These are phyloP conservation scores for Narcine bancroftii DNA, from an alignment of 2,113 vertebrate genomes.

Conservation along the genomic window DNA sequence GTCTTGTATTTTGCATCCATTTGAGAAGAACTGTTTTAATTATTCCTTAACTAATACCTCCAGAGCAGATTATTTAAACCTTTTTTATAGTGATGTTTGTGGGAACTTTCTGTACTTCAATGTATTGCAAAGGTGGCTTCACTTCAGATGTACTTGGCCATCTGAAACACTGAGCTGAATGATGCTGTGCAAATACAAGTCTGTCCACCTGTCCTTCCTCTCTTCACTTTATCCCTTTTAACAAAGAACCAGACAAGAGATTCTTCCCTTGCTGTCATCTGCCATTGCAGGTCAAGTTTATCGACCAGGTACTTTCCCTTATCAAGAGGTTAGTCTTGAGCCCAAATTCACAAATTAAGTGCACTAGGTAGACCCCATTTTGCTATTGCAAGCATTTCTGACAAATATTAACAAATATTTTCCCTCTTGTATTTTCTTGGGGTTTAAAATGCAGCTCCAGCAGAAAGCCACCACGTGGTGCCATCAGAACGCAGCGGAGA, in stretches of 20 bases:
- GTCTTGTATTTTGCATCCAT: too few species aligned
- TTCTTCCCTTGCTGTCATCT: background rate
- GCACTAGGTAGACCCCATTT: background rate
- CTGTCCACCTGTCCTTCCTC: background rate
- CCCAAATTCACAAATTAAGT: background rate
- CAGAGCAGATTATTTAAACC: background rate
- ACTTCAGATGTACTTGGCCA: background rate
- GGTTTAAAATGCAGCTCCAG: conserved; percentile 62
- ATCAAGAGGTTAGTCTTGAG: background rate
- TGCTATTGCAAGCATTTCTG: background rate
- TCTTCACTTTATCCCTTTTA: background rate
- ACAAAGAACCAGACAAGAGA: too few species aligned
- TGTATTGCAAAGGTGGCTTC: background rate
- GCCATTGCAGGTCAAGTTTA: background rate
- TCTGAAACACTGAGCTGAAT: background rate
- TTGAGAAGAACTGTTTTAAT: background rate
- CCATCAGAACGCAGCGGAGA: conserved; percentile 70
- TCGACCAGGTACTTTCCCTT: background rate
- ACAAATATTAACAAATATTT: background rate
- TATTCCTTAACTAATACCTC: background rate
- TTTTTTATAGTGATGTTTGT: background rate
- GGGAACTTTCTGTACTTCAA: background rate
- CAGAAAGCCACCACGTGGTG: conserved; percentile 76
- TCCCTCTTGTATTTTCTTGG: background rate
- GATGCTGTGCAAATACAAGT: background rate